Base-by-base conservation (phyloP, 2,113 vertebrate species). In the Coptodon rendalli region DNA sequence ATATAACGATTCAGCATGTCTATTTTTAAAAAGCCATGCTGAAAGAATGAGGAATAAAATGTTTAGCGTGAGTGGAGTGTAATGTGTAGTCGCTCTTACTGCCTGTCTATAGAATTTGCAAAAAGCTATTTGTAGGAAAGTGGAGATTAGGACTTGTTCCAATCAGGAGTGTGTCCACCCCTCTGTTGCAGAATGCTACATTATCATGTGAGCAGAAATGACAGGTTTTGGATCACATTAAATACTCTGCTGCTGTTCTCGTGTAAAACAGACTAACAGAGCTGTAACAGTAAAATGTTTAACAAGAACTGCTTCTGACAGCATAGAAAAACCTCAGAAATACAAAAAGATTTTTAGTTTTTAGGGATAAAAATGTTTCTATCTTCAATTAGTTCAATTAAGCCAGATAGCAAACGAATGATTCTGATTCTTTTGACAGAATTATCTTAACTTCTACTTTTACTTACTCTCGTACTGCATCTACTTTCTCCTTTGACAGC, bases 171-270 rank as follows among this genome's bases (percentile, higher is more conserved):
- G 2, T 59, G 82, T 89, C 71, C 71, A 83, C 80, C 52, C 57
- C 24, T 71, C 1, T 40, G n/a, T n/a, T 88, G 54, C 59, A 40
- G 76, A 87, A 86, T 17, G 53, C 45, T 80, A 48, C 80, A 81
- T 89, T 90, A 92, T 87, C 34, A 81, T 61, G 85, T 84, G 84
- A 87, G 71, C 53, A 66, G 52, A 84, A 87, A 90, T 84, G 88
- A 85, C 88, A 81, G 36, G 22, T 43, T 73, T 52, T 85, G 43
- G 73, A 82, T 89, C 54, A 89, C 56, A 92, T 80, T 84, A 83
- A 92, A 91, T 81, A 40, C 84, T 82, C 40, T 82, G 73, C 83
- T 81, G 80, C 86, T 82, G 48, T 71, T 89, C 57, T 61, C 4
- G 9, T 53, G 80, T 84, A 82, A 53, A 48, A 43, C 80, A 52